phyloP scores from a whole-genome alignment of 2,888 invertebrate species.

The Spicauda simplicius region DNA sequence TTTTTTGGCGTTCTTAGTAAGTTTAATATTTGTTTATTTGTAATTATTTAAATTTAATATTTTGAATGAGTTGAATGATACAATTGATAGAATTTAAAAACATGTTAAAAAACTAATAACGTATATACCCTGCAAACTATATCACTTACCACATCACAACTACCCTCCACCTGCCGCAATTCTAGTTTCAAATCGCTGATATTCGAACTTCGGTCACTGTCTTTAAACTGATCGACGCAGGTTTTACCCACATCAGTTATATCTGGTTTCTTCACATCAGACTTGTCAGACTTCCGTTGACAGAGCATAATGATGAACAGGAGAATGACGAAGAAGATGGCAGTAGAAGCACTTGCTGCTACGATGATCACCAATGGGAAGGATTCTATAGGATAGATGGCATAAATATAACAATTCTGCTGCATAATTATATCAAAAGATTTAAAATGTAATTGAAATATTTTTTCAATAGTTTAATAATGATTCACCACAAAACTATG shows the following conservation, averaged over 20 bases:
- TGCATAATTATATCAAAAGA: background rate
- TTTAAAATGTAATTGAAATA: too few species aligned
- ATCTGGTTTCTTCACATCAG: constrained; percentile 85
- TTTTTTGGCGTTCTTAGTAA: too few species aligned
- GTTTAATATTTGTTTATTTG: too few species aligned
- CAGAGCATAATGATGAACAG: constrained; percentile 92
- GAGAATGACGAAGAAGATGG: constrained; percentile 91
- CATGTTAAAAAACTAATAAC: too few species aligned
- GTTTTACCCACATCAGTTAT: constrained; percentile 69
- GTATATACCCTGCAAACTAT: too few species aligned
- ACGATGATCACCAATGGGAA: constrained; percentile 91
- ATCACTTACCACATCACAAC: constrained; percentile 87
- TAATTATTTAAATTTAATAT: too few species aligned
- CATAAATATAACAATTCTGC: background rate
- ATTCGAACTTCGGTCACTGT: constrained; percentile 94
- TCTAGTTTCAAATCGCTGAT: constrained; percentile 96
- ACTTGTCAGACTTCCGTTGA: constrained; percentile 84
- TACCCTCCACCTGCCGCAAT: constrained; percentile 92
- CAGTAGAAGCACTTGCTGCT: constrained; percentile 89
- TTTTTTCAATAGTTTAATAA: too few species aligned
- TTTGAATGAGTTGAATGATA: too few species aligned
- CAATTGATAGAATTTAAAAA: too few species aligned
- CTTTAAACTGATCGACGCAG: constrained; percentile 82
- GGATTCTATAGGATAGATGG: constrained; percentile 84
- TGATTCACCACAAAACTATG: too few species aligned